A percentile compares a stretch with the other conserved stretches of the same genome.
These are phyloP conservation scores for Amia ocellicauda DNA, from an alignment of 2,113 vertebrate species.

Conservation along the genomic window DNA sequence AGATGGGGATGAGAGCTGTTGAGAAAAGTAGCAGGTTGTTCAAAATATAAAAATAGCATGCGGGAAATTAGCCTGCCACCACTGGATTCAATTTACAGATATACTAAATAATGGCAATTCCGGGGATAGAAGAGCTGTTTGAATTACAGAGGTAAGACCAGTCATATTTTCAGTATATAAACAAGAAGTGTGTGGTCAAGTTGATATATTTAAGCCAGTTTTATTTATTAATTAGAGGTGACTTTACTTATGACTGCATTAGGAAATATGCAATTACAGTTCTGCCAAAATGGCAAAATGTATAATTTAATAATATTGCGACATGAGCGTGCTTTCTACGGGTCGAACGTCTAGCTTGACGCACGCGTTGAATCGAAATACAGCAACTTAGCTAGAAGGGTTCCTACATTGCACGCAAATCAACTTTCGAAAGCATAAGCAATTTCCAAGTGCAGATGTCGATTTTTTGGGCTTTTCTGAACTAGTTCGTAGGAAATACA, in stretches of 20 bases:
- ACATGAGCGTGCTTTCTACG: too few relatives aligned
- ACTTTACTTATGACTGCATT: background rate
- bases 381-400: background rate
- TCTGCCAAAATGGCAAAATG: background rate
- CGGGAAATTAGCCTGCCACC: constrained; percentile 1
- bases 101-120: constrained; percentile 59
- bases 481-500: too few relatives aligned
- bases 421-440: too few relatives aligned
- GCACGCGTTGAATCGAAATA: background rate
- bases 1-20: background rate
- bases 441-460: too few relatives aligned
- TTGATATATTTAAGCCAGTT: background rate
- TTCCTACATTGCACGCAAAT: too few relatives aligned
- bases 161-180: background rate
- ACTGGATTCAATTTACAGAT: background rate
- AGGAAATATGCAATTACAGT: background rate
- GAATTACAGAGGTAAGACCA: constrained; percentile 71
- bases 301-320: background rate
- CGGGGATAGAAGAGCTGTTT: constrained; percentile 68
- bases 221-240: background rate
- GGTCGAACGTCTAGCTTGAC: too few relatives aligned
- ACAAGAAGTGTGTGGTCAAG: constrained; percentile 8
- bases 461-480: too few relatives aligned
- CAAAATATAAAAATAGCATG: constrained; percentile 23
- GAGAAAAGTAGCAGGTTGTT: background rate